phyloP scores from a whole-genome alignment of 1,140 invertebrate species.

The Aricia agestis region DNA sequence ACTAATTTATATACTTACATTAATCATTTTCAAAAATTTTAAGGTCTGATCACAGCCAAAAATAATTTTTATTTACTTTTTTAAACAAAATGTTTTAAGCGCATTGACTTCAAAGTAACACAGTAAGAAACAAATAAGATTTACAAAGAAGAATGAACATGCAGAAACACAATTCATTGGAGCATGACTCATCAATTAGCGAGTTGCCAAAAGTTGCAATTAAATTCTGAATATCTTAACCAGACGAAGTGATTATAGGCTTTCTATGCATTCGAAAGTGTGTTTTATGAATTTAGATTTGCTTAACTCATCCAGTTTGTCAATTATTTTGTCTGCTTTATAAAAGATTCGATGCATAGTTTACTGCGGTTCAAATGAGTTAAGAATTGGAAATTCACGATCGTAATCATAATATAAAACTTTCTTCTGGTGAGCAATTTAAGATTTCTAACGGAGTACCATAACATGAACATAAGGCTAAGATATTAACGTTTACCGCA shows the following conservation, averaged over 20 bases:
- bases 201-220: constrained; percentile 14
- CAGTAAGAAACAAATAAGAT: background rate
- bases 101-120: background rate
- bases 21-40: too few species aligned
- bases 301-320: background rate
- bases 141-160: background rate
- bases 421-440: background rate
- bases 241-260: constrained; percentile 3
- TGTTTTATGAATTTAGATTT: constrained; percentile 8
- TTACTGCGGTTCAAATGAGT: background rate
- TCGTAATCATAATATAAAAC: background rate
- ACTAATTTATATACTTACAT: too few species aligned
- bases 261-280: constrained; percentile 6
- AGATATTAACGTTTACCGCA: background rate
- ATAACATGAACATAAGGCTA: background rate
- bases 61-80: too few species aligned
- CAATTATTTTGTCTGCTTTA: background rate
- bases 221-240: constrained; percentile 10
- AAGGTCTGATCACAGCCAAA: too few species aligned
- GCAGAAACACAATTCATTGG: constrained; percentile 1
- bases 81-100: too few species aligned
- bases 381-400: background rate
- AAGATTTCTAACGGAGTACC: background rate
- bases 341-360: background rate
- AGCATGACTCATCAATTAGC: constrained; percentile 1